phyloP scores from a whole-genome alignment of 2,888 invertebrate genomes.

The Pachymerium ferrugineum region DNA sequence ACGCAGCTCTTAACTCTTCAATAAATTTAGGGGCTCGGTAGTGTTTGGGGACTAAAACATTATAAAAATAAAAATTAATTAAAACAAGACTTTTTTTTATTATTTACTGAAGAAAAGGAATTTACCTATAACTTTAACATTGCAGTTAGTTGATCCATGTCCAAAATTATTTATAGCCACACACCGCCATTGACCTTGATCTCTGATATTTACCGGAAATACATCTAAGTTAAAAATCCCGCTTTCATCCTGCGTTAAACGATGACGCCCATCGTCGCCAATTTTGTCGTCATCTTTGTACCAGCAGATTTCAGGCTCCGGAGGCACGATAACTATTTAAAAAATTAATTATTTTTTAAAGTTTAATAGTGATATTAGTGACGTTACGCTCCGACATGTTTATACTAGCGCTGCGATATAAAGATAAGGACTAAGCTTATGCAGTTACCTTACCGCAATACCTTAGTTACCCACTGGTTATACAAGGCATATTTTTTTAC shows the following conservation, averaged over 20 bases:
- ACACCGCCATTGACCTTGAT: slow-evolving; percentile 89
- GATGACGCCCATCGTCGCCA: slow-evolving; percentile 61
- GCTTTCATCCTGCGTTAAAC: slow-evolving; percentile 61
- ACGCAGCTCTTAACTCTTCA: slow-evolving; percentile 74
- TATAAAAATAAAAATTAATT: too few relatives aligned
- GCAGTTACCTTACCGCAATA: too few relatives aligned
- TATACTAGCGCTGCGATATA: too few relatives aligned
- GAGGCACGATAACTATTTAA: slow-evolving; percentile 56
- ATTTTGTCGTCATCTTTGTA: slow-evolving; percentile 77
- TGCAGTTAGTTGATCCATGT: slow-evolving; percentile 80
- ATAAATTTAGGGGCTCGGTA: slow-evolving; percentile 82
- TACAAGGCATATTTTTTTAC: too few relatives aligned
- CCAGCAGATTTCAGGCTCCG: slow-evolving; percentile 68
- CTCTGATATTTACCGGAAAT: slow-evolving; percentile 67
- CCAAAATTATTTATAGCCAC: slow-evolving; percentile 83
- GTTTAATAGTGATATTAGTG: too few relatives aligned
- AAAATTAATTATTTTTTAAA: not conserved
- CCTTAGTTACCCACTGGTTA: too few relatives aligned
- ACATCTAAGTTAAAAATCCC: slow-evolving; percentile 70
- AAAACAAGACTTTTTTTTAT: not conserved
- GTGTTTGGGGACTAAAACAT: slow-evolving; percentile 69
- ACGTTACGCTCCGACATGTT: too few relatives aligned
- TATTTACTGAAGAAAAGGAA: not conserved
- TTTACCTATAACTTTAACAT: slow-evolving; percentile 61
- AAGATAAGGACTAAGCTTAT: too few relatives aligned